Percentiles rank a stretch among this genome's conserved stretches.
Evolutionary conservation across 1,140 invertebrate species (phyloP).

Genomic region (Diabrotica virgifera): DNA sequence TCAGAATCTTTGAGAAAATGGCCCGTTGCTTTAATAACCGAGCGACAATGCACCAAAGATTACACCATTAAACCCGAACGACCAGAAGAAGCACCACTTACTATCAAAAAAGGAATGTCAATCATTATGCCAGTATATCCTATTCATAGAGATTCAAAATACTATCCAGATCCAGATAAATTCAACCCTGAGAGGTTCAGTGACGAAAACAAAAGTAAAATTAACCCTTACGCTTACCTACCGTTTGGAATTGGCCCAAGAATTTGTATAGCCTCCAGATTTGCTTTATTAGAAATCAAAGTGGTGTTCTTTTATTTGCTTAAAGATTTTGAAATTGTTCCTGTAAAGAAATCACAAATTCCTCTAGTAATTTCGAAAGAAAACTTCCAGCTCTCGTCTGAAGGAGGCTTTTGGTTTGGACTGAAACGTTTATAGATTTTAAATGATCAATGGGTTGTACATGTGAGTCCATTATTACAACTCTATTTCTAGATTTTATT

Average conservation of each 20-base stretch:
- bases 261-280: constrained; percentile 52
- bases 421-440: too few relatives aligned
- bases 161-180: constrained; percentile 57
- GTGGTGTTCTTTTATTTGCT: too few relatives aligned
- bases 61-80: constrained; percentile 39
- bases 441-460: too few relatives aligned
- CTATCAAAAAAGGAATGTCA: constrained; percentile 58
- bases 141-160: constrained; percentile 59
- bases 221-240: constrained; percentile 48
- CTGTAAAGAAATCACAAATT: too few relatives aligned
- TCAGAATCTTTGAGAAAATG: constrained; percentile 64
- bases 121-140: constrained; percentile 59
- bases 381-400: too few relatives aligned
- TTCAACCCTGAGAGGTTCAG: constrained; percentile 62
- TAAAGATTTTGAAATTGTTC: too few relatives aligned
- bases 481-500: too few relatives aligned
- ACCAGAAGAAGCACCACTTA: constrained; percentile 56
- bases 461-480: too few relatives aligned
- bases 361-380: too few relatives aligned
- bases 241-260: constrained; percentile 60
- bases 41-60: constrained; percentile 55
- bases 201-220: constrained; percentile 40
- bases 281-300: too few relatives aligned
- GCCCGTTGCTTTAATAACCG: constrained; percentile 58
- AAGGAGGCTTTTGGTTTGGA: too few relatives aligned